Evolutionary conservation across 2,797 vertebrate species (phyloP), one percentile per base, ranked within the genome.

Genomic region (Leuciscus waleckii): DNA sequence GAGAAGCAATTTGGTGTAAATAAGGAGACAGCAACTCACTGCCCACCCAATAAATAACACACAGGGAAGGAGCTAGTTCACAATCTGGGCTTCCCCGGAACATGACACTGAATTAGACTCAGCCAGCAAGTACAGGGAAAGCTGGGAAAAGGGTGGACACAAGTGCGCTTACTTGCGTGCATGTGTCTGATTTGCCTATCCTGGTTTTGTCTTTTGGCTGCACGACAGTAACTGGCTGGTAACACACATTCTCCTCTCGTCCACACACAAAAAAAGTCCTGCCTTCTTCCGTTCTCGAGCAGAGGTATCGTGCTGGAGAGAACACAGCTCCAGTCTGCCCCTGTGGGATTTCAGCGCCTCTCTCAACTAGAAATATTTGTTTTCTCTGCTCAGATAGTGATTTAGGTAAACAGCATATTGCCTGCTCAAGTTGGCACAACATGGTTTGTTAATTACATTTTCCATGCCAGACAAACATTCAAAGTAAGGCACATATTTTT

Each of bases 1-100:
- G 93, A 95, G 92, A 92, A 95, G 93, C 94, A 94, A 94, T 95
- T 93, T 94, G 93, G 92, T 92, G 92, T 93, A 93, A 95, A 94
- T 93, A 94, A 93, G 93, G 92, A 92, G 89, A 92, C 94, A 92
- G 92, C 89, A 78, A 91, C 87, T 94, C 91, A 90, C 91, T 93
- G 92, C 92, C 91, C 92, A 94, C 93, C 90, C 91, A 93, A 95
- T 95, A 94, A 95, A 95, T 94, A 94, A 95, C 89, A 90, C 77
- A 88, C 81, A 29, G 86, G 85, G 92, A 88, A 91, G 89, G 89
- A 92, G 91, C 89, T 41, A 81, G 63, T 80, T 86, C 88, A 85
- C 78, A 88, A 88, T 89, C 89, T 91, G 91, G 81, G 63, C 73
- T 82, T 87, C 79, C 79, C 89, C 91, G 90, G 84, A 84, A 90